Base-by-base conservation (phyloP, 2,888 invertebrate species). In the Marasmarcha lunaedactyla region DNA sequence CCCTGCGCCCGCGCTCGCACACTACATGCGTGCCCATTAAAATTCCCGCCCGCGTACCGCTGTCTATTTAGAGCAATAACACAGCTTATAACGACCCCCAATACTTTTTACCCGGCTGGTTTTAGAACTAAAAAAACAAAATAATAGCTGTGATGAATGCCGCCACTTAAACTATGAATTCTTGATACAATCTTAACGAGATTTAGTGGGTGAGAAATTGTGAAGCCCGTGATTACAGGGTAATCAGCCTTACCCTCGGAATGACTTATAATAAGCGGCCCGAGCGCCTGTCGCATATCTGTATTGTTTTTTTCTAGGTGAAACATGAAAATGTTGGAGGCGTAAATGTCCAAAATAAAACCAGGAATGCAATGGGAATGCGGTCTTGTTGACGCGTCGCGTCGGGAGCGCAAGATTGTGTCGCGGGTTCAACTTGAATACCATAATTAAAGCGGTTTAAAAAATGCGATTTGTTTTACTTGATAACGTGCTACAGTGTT, bases 11-110 rank as follows among this genome's bases (percentile, higher is more conserved):
- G 36, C 37, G 4, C 38, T 36, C 11, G 35, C 15, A 15, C 34
- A 37, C 20, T 5, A 20, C 20, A 20, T 20, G 39, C 37, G 35
- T 39, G 10, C 58, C 68, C 61, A 78, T 79, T 79, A 77, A 79
- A 59, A 79, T 79, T 70, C 71, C 57, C 67, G 64, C 74, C 66
- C 63, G 76, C 67, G 68, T 64, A 63, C 57, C 57, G 45, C 57
- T 56, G 63, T 66, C 72, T 77, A 77, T 78, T 78, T 76, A 72
- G 63, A 76, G 68, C 64, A 60, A 60, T 67, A 65, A 67, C 66
- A 66, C 66, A 57, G 51, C 57, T 59, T 57, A 60, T 70, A 63
- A 65, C 59, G 57, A 65, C 55, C 57, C 54, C 46, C 43, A 39
- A 40, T 44, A 40, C 35, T 45, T 46, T 48, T 47, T 46, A 43